Evolutionary conservation across 2,113 vertebrate genomes (phyloP).

Genomic region (Malurus elegans): DNA sequence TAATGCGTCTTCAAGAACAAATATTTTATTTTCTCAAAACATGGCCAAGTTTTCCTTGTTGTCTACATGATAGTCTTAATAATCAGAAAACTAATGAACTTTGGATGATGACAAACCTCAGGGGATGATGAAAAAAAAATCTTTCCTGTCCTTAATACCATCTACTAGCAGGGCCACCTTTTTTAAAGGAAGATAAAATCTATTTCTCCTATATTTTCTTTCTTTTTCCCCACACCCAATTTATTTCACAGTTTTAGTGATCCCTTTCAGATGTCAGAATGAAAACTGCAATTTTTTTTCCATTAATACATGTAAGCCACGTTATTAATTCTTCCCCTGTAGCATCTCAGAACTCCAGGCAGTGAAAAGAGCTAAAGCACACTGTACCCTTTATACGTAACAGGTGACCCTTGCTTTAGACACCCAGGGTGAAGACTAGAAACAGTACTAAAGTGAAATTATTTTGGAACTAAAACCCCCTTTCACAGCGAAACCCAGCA

Average conservation of each 20-base stretch:
- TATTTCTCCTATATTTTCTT: not conserved
- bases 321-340: not conserved
- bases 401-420: not conserved
- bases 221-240: rapidly evolving
- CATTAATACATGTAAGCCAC: not conserved
- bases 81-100: not conserved
- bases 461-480: not conserved
- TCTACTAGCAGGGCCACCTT: not conserved
- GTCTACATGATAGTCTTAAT: not conserved
- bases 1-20: not conserved
- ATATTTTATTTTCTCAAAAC: not conserved
- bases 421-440: not conserved
- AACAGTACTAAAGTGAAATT: not conserved
- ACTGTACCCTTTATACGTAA: not conserved
- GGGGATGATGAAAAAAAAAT: not conserved
- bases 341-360: not conserved
- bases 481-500: not conserved
- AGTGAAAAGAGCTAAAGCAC: not conserved
- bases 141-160: not conserved
- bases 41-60: not conserved
- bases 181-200: not conserved
- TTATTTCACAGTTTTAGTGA: not conserved
- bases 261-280: not conserved
- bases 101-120: not conserved
- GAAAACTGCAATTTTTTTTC: not conserved